phyloP scores from a whole-genome alignment of 2,113 vertebrate species.

The Tor tambroides region DNA sequence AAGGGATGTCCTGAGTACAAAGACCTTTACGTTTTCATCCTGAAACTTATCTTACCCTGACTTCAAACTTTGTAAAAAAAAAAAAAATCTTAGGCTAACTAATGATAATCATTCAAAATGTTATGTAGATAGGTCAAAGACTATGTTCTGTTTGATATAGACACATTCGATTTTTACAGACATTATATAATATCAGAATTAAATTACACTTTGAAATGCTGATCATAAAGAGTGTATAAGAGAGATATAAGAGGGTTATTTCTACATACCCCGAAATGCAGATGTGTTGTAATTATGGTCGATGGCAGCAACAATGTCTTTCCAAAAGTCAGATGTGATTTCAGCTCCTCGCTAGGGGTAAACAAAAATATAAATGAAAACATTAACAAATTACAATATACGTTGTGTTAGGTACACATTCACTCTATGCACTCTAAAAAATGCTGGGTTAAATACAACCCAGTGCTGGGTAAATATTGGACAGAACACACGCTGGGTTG shows the following conservation, averaged over 20 bases:
- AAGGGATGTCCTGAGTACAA: not conserved
- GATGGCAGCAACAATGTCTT: slow-evolving; percentile 90
- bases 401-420: not conserved
- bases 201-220: not conserved
- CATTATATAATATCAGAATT: not conserved
- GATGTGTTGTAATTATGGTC: slow-evolving; percentile 96
- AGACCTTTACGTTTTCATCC: not conserved
- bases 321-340: slow-evolving; percentile 92
- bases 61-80: not conserved
- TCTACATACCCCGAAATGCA: slow-evolving; percentile 90
- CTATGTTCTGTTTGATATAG: not conserved
- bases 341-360: slow-evolving; percentile 78
- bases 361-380: slow-evolving; percentile 41
- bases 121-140: not conserved
- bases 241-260: not conserved
- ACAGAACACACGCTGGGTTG: too few species aligned
- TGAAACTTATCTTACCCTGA: not conserved
- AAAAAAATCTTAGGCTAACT: not conserved
- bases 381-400: not conserved
- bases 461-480: too few species aligned
- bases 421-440: too few species aligned
- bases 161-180: not conserved
- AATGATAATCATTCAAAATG: not conserved
- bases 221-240: not conserved
- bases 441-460: too few species aligned